Evolutionary conservation across 2,888 invertebrate genomes (phyloP).

Genomic region (Melieria crassipennis): DNA sequence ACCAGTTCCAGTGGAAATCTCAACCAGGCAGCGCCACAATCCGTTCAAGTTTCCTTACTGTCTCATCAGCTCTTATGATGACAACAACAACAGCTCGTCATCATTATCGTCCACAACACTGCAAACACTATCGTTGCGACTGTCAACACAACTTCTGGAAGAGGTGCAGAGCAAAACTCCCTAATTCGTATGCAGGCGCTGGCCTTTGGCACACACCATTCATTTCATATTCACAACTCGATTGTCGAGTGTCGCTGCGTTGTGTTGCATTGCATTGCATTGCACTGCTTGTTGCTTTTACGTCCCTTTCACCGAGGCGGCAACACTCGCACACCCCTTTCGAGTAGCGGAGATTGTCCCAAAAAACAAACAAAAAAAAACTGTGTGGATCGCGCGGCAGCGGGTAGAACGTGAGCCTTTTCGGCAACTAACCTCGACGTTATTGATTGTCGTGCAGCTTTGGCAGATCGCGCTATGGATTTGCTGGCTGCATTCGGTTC

Average conservation of each 20-base stretch:
- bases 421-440: slow-evolving; percentile 49
- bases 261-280: not conserved
- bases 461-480: too few relatives aligned
- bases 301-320: not conserved
- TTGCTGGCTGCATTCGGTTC: too few relatives aligned
- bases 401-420: slow-evolving; percentile 55
- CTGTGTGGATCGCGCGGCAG: too few relatives aligned
- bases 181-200: slow-evolving; percentile 31
- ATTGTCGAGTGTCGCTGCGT: slow-evolving; percentile 15
- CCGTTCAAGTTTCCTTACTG: too few relatives aligned
- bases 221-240: slow-evolving; percentile 48
- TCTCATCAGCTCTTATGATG: too few relatives aligned
- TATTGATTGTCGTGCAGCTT: too few relatives aligned
- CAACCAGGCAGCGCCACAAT: too few relatives aligned
- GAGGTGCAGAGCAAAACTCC: slow-evolving; percentile 12
- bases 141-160: not conserved
- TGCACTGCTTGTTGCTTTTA: not conserved
- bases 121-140: too few relatives aligned
- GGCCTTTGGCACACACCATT: slow-evolving; percentile 53
- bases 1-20: too few relatives aligned
- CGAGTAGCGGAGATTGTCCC: not conserved
- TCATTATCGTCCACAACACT: too few relatives aligned
- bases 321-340: not conserved
- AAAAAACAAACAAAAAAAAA: not conserved
- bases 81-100: too few relatives aligned